A percentile compares a stretch with the other conserved stretches of the same genome.
Evolutionary conservation across 2,113 vertebrate species (phyloP).

Genomic region (Oncorhynchus clarkii): DNA sequence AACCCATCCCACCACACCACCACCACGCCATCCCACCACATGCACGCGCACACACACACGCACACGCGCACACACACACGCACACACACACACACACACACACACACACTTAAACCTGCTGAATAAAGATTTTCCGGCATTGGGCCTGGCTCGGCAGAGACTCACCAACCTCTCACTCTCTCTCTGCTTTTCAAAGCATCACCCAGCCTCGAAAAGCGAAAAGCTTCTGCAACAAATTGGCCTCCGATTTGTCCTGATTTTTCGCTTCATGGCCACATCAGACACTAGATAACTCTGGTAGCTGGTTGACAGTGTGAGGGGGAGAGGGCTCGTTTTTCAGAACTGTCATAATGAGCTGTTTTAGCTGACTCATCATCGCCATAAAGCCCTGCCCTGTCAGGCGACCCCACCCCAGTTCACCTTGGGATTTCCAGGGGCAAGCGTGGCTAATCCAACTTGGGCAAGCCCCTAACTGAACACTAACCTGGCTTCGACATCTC

Average conservation of each 20-base stretch:
- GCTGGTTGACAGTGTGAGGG: conserved; percentile 34
- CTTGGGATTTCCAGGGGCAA: conserved; percentile 36
- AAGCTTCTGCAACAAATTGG: conserved; percentile 60
- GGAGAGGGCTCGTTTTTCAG: conserved; percentile 2
- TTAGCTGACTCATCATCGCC: conserved; percentile 57
- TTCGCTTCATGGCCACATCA: conserved; percentile 42
- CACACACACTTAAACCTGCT: conserved; percentile 14
- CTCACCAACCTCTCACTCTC: conserved; percentile 21
- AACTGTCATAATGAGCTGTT: conserved; percentile 20
- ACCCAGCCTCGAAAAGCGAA: conserved; percentile 30
- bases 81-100: background rate
- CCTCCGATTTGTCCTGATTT: conserved; percentile 52
- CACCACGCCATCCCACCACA: background rate
- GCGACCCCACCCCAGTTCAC: conserved; percentile 10
- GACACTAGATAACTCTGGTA: conserved; percentile 54
- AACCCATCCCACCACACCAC: too few species aligned
- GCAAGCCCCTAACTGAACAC: conserved; percentile 43
- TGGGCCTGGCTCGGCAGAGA: conserved; percentile 20
- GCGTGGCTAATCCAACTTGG: conserved; percentile 46
- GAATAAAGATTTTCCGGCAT: background rate
- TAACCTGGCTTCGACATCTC: conserved; percentile 47
- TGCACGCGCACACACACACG: conserved; percentile 17
- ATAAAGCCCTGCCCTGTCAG: background rate
- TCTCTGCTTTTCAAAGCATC: conserved; percentile 25
- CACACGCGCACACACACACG: background rate